Evolutionary conservation across 2,888 invertebrate species (phyloP).

Genomic region (Oscheius sp.): DNA sequence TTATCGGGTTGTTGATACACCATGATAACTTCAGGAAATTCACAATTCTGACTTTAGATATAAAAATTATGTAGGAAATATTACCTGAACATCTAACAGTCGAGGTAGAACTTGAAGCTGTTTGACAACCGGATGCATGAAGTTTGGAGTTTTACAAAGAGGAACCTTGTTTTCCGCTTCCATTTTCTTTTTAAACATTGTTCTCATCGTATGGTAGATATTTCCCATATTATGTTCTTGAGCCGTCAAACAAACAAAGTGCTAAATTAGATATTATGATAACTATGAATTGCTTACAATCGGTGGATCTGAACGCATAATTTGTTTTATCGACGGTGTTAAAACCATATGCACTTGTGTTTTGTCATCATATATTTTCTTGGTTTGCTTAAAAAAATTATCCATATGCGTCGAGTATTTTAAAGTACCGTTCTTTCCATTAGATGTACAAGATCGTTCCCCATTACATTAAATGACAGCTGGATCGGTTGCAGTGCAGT

Average conservation of each 20-base stretch:
- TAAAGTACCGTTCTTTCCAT: neutral
- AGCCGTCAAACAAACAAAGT: constrained; percentile 10
- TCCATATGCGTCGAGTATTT: too few species aligned
- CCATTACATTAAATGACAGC: neutral
- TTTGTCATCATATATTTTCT: neutral
- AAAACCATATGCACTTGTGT: neutral
- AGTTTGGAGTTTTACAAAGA: neutral
- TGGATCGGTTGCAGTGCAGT: constrained; percentile 19
- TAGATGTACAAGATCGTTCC: neutral
- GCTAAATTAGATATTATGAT: constrained; percentile 9
- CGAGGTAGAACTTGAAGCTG: neutral
- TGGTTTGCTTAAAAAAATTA: neutral
- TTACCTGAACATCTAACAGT: neutral
- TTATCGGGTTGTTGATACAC: neutral
- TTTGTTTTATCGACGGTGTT: constrained; percentile 6
- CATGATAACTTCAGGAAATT: neutral
- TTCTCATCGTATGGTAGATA: neutral
- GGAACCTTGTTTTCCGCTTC: neutral
- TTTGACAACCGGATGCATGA: neutral
- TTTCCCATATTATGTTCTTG: constrained; percentile 19
- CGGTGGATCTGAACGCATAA: neutral
- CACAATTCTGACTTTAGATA: neutral
- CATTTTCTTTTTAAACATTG: neutral
- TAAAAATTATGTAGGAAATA: neutral
- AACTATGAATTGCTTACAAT: neutral